phyloP scores from a whole-genome alignment of 2,113 vertebrate species.

The Chascanopsetta lugubris region DNA sequence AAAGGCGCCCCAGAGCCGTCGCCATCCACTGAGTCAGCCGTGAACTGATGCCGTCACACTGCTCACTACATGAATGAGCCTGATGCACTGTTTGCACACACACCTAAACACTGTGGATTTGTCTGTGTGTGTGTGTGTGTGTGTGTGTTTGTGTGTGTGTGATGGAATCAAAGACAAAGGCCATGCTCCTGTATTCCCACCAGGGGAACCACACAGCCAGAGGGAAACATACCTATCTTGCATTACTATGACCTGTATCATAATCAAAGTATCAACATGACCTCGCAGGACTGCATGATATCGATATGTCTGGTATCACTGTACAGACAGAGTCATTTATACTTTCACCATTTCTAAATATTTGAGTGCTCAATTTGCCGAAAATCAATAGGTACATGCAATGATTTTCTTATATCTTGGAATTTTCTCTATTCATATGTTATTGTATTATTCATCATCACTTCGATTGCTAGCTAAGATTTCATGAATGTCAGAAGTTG shows the following conservation, averaged over 20 bases:
- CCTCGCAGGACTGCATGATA: background rate
- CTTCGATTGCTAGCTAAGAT: no score
- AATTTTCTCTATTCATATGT: no score
- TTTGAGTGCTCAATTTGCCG: no score
- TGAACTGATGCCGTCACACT: slow-evolving; percentile 25
- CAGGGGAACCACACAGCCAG: no score
- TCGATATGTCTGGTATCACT: background rate
- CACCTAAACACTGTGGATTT: background rate
- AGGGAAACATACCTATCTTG: no score
- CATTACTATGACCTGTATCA: background rate
- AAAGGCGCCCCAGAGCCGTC: slow-evolving; percentile 40
- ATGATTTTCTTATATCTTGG: no score
- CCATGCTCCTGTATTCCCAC: background rate
- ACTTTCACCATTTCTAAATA: no score
- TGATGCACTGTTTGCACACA: slow-evolving; percentile 19
- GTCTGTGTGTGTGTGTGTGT: background rate
- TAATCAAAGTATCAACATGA: background rate
- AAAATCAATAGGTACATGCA: no score
- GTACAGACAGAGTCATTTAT: no score
- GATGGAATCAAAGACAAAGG: slow-evolving; percentile 5
- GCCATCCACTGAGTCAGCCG: slow-evolving; percentile 46
- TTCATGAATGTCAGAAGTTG: no score
- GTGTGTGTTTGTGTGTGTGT: background rate
- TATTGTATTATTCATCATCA: no score
- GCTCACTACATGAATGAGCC: slow-evolving; percentile 39